These are phyloP conservation scores for Cephalopterus ornatus DNA, from an alignment of 2,113 vertebrate species.

Conservation along the genomic window DNA sequence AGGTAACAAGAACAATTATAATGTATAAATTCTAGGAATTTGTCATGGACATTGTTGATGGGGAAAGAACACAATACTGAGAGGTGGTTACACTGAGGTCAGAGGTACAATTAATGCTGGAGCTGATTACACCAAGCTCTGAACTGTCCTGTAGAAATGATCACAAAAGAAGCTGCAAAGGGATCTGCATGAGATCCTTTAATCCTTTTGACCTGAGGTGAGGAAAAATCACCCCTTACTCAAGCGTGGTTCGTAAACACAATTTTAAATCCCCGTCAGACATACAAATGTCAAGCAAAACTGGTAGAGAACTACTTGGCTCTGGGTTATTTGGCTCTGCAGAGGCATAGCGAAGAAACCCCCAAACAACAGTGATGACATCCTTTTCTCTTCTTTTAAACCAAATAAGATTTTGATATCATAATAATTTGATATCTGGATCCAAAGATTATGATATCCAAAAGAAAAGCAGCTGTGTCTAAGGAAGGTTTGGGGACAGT, in stretches of 20 bases:
- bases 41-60: not conserved
- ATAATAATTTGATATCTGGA: not conserved
- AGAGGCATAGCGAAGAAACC: not conserved
- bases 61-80: not conserved
- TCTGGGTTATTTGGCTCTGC: not conserved
- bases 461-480: not conserved
- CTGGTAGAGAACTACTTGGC: not conserved
- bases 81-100: not conserved
- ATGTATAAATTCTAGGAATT: not conserved
- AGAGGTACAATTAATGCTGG: not conserved
- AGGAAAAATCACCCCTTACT: not conserved
- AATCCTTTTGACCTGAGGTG: not conserved
- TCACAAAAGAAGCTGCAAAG: not conserved
- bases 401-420: not conserved
- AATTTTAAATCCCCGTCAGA: not conserved
- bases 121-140: not conserved
- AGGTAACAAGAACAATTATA: rapidly evolving
- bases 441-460: not conserved
- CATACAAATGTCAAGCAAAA: not conserved
- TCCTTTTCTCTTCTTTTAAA: not conserved
- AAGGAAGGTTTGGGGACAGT: not conserved
- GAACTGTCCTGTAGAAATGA: not conserved
- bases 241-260: not conserved
- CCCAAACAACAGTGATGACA: not conserved
- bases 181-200: not conserved